Percentiles rank a stretch among this genome's conserved stretches.
Evolutionary conservation across 2,797 vertebrate species (phyloP).

Genomic region (Steatocranus sp.): DNA sequence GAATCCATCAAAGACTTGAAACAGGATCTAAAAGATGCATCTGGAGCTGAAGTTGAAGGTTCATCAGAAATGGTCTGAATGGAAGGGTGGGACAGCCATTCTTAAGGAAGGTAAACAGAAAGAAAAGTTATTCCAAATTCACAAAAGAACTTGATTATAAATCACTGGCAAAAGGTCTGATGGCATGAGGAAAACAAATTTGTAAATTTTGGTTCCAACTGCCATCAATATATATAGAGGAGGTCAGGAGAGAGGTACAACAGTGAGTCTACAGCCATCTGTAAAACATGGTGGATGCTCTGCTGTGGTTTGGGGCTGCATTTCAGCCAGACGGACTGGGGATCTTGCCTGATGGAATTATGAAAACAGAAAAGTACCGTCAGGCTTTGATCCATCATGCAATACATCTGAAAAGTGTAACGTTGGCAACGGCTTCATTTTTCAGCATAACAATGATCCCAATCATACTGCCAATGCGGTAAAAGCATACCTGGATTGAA

Average conservation of each 20-base stretch:
- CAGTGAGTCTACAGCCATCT: neutral
- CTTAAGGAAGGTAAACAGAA: neutral
- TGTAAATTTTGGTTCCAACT: neutral
- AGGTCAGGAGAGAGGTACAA: neutral
- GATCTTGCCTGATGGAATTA: neutral
- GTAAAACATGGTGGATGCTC: neutral
- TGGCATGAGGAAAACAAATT: neutral
- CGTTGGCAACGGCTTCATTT: neutral
- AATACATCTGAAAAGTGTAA: neutral
- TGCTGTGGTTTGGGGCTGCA: neutral
- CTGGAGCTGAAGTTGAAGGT: neutral
- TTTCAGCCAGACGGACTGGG: neutral
- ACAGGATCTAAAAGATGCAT: neutral
- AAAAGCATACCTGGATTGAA: neutral
- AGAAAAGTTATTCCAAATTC: neutral
- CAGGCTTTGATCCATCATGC: neutral
- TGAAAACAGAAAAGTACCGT: neutral
- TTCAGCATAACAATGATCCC: neutral
- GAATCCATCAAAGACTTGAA: neutral
- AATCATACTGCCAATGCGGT: neutral
- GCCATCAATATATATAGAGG: fast-evolving
- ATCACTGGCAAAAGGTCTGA: fast-evolving
- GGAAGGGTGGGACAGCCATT: neutral
- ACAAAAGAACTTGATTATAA: neutral
- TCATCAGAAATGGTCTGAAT: neutral